Base-by-base conservation (phyloP, 2,797 vertebrate species). In the Parauchenoglanis punctatus region DNA sequence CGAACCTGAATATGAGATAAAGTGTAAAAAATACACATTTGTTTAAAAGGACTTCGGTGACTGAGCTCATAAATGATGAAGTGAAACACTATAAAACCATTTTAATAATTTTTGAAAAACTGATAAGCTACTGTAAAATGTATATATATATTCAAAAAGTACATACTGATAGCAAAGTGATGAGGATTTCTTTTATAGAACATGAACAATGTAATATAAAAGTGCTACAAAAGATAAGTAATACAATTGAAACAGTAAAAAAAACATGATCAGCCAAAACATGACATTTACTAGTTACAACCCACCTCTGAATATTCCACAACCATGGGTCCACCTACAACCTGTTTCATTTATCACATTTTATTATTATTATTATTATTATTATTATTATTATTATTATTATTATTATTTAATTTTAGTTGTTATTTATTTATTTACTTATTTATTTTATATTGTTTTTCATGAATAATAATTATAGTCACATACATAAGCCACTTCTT, bases 221-320 rank as follows among this genome's bases (percentile, higher is more conserved):
- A 59, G 59, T 2, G 18, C 20, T 56, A 31, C 17, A 49, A n/a
- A 12, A n/a, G 12, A 13, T 15, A 75, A 6, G 23, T 23, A 23
- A 72, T 72, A 44, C 40, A 72, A 44, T 44, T 6, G 31, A 67
- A 67, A 67, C 65, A 67, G 13, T 40, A 70, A 70, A 70, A 25
- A 46, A 54, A 54, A 54, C 31, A 49, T 49, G 8, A 75, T 13
- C 44, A n/a, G 23, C 44, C 20, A 25, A 78, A 78, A 56, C n/a
- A 76, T 76, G 25, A 49, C 46, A 75, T n/a, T n/a, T 49, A 77
- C 3, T 28, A 56, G 31, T 35, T 59, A 59, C 77, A 59, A 80
- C 77, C 77, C 77, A 80, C 77, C 54, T 80, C 77, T 80, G 77
- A 80, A 58, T 59, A 35, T 59, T 40, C 28, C 54, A 80, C 56